Percentiles rank a stretch among this genome's conserved stretches.
phyloP scores from a whole-genome alignment of 2,113 vertebrate genomes.

The Pituophis catenifer region DNA sequence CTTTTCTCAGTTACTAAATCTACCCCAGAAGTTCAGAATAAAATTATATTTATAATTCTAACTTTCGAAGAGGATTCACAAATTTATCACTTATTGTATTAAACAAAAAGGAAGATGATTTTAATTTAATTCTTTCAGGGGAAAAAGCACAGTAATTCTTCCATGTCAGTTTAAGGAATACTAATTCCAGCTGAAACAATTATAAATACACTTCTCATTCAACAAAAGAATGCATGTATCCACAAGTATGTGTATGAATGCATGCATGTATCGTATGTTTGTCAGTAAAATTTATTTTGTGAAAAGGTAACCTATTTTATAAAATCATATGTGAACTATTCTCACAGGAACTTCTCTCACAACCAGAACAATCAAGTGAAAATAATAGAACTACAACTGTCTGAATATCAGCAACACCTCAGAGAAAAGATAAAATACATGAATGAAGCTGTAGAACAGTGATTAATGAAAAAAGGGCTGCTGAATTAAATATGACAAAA shows the following conservation, averaged over 20 bases:
- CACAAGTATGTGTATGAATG: not conserved
- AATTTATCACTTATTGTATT: not conserved
- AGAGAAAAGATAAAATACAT: not conserved
- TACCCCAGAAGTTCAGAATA: not conserved
- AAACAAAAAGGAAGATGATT: not conserved
- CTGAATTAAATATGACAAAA: not conserved
- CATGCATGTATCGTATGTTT: not conserved
- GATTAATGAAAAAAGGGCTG: not conserved
- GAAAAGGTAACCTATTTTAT: not conserved
- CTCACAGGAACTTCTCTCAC: not conserved
- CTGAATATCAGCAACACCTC: not conserved
- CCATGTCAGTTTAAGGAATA: not conserved
- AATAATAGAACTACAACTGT: not conserved
- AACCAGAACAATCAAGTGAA: not conserved
- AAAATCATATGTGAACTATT: not conserved
- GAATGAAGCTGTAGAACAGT: not conserved
- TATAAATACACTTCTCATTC: not conserved
- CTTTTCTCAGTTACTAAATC: not conserved
- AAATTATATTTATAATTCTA: not conserved
- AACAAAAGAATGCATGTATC: not conserved
- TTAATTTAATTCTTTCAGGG: not conserved
- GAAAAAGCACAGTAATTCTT: not conserved
- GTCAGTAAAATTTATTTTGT: not conserved
- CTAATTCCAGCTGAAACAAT: not conserved
- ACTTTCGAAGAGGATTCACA: not conserved